These are phyloP conservation scores for Heliopora coerulea DNA, from an alignment of 92 coral and sea anemone species.

Conservation along the genomic window DNA sequence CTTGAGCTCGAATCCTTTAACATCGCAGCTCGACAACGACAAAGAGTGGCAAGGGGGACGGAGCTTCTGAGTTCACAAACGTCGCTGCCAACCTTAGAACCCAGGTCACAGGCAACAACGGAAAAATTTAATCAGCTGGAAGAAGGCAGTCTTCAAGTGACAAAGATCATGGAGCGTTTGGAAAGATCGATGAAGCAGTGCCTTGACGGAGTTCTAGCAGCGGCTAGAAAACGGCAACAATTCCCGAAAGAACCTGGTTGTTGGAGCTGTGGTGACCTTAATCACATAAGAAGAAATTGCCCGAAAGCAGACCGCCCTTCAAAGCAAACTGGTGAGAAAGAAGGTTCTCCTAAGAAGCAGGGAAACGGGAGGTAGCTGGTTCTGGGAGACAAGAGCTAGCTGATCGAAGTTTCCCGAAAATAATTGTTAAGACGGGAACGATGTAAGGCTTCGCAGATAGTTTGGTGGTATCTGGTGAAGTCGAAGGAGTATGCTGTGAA, in stretches of 20 bases:
- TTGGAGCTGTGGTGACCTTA: slow-evolving; percentile 36
- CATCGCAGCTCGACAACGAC: slow-evolving; percentile 41
- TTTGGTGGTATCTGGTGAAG: slow-evolving; percentile 18
- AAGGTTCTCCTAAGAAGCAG: neutral
- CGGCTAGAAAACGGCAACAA: neutral
- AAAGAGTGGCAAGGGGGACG: neutral
- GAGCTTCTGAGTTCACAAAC: neutral
- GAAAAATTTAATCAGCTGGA: slow-evolving; percentile 10
- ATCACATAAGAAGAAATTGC: slow-evolving; percentile 38
- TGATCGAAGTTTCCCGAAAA: slow-evolving; percentile 20
- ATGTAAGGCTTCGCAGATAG: slow-evolving; percentile 39
- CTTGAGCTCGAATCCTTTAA: slow-evolving; percentile 49
- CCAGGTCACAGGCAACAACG: neutral
- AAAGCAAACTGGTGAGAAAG: neutral
- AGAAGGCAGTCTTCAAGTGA: slow-evolving; percentile 2
- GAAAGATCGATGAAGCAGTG: slow-evolving; percentile 18
- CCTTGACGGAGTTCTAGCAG: slow-evolving; percentile 15
- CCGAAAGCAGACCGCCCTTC: slow-evolving; percentile 6
- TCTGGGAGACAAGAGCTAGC: slow-evolving; percentile 23
- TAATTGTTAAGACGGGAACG: slow-evolving; percentile 33
- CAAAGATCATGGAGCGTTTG: slow-evolving; percentile 15
- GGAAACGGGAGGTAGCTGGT: slow-evolving; percentile 47
- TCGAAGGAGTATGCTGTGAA: slow-evolving; percentile 21
- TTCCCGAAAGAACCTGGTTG: slow-evolving; percentile 30
- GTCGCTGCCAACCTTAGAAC: neutral